Percentiles rank a stretch among this genome's conserved stretches.
phyloP scores from a whole-genome alignment of 2,888 invertebrate species.

The Hedya salicella region DNA sequence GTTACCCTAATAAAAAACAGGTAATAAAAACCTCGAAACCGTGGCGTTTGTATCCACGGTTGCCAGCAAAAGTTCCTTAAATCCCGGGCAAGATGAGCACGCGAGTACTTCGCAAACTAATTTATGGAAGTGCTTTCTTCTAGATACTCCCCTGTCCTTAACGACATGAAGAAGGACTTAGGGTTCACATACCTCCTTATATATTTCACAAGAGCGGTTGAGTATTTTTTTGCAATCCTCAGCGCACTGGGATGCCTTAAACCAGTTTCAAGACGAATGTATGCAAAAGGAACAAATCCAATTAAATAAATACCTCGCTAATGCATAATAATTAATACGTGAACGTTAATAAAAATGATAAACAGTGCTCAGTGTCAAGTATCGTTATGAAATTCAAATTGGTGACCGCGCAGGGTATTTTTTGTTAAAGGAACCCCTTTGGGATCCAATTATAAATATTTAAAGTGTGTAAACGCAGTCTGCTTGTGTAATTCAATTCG shows the following conservation, averaged over 20 bases:
- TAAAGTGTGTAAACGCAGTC: conserved; percentile 68
- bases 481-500: conserved; percentile 74
- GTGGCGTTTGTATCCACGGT: neutral
- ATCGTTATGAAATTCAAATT: conserved; percentile 40
- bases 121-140: conserved; percentile 35
- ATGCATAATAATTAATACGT: conserved; percentile 39
- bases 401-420: conserved; percentile 29
- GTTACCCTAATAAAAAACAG: neutral
- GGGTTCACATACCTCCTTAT: conserved; percentile 2
- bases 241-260: neutral
- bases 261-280: conserved; percentile 21
- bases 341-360: conserved; percentile 40
- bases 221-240: conserved; percentile 5
- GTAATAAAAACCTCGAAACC: neutral
- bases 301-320: conserved; percentile 31
- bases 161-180: conserved; percentile 18
- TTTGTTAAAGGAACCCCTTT: conserved; percentile 54
- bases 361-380: conserved; percentile 39
- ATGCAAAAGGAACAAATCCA: conserved; percentile 22
- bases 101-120: conserved; percentile 29
- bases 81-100: conserved; percentile 10
- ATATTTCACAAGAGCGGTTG: conserved; percentile 27
- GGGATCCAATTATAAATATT: conserved; percentile 76
- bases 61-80: conserved; percentile 15
- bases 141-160: conserved; percentile 21